Conservation (phyloP, 2,113 vertebrate genomes). For the Hyaena hyaena region DNA sequence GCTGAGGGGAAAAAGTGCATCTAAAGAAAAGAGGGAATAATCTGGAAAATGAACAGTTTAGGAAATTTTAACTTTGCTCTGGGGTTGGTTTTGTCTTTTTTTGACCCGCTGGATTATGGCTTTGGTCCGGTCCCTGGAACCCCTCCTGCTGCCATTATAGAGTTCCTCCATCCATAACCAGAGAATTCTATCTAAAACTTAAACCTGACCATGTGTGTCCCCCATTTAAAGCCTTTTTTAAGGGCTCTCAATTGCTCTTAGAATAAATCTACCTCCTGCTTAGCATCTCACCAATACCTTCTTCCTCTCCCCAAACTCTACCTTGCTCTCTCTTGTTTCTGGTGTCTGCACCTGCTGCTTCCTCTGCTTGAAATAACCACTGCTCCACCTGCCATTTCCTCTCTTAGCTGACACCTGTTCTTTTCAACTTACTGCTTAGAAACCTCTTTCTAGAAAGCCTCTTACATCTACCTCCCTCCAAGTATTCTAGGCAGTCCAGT, state of each 20-base stretch:
- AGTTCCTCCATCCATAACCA: accelerated
- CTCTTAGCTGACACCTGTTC: background rate
- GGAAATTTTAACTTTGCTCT: background rate
- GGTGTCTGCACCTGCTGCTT: background rate
- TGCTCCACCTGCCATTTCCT: background rate
- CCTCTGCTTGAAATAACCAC: background rate
- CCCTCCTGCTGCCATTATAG: accelerated
- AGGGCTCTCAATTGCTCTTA: background rate
- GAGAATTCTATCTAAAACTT: background rate
- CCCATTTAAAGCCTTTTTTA: background rate
- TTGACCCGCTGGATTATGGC: background rate
- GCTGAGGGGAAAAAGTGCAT: background rate
- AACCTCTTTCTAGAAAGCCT: background rate
- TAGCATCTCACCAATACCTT: background rate
- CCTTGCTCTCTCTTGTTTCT: background rate
- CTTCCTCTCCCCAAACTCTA: background rate
- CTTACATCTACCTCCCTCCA: background rate
- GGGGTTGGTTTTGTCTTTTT: background rate
- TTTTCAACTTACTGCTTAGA: background rate
- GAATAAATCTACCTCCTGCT: background rate
- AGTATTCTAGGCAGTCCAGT: accelerated
- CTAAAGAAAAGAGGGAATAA: background rate
- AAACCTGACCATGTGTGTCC: background rate
- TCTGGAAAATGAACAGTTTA: background rate
- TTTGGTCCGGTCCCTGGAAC: background rate